phyloP scores from a whole-genome alignment of 2,797 vertebrate species.

The Cryptoblepharus egeriae region DNA sequence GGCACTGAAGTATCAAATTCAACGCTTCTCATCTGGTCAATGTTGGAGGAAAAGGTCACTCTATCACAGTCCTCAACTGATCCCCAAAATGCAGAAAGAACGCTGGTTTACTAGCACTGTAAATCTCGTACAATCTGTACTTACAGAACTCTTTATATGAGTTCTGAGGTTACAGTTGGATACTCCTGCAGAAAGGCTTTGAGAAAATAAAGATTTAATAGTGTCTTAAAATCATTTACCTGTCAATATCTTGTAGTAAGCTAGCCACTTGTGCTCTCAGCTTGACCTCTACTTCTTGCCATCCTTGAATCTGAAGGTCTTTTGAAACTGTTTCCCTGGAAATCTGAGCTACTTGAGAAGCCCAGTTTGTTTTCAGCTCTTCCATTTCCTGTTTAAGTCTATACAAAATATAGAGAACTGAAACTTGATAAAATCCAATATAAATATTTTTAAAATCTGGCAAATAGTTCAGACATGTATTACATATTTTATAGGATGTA shows the following conservation, averaged over 20 bases:
- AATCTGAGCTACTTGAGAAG: conserved; percentile 76
- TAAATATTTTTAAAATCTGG: not conserved
- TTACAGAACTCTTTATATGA: too few species aligned
- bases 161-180: not conserved
- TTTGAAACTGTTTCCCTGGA: conserved; percentile 78
- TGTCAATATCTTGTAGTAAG: conserved; percentile 77
- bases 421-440: not conserved
- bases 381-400: conserved; percentile 78
- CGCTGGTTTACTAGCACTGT: not conserved
- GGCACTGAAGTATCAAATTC: not conserved
- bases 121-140: too few species aligned
- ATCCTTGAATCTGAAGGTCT: conserved; percentile 77
- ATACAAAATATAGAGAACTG: conserved; percentile 10
- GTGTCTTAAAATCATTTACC: conserved; percentile 67
- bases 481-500: too few species aligned
- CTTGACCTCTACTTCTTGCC: conserved; percentile 71
- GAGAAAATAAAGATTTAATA: not conserved
- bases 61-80: not conserved
- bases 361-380: conserved; percentile 72
- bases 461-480: not conserved
- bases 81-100: not conserved
- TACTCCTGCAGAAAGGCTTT: not conserved
- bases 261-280: conserved; percentile 73
- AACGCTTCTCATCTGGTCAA: not conserved
- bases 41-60: not conserved